Evolutionary conservation across 2,113 vertebrate genomes (phyloP).

Genomic region (Ginglymostoma cirratum): DNA sequence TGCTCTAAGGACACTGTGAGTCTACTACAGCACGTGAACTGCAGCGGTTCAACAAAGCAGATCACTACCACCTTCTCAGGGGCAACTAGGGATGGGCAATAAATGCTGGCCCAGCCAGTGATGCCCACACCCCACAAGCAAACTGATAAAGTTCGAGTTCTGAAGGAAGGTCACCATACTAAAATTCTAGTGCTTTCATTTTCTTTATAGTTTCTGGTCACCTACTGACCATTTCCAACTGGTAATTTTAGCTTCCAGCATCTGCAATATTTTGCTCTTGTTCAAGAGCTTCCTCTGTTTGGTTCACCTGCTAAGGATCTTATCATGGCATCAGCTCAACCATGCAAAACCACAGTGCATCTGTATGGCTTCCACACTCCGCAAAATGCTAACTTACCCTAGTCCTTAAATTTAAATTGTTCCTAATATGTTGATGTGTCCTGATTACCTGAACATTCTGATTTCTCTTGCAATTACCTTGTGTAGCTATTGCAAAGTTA

Average conservation of each 20-base stretch:
- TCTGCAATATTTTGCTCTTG: not conserved
- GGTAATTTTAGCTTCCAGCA: not conserved
- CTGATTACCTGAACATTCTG: too few relatives aligned
- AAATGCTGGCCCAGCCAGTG: too few relatives aligned
- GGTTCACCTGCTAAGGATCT: not conserved
- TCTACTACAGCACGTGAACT: too few relatives aligned
- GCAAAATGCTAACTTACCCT: not conserved
- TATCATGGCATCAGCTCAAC: not conserved
- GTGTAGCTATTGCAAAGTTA: not conserved
- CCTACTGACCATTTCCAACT: not conserved
- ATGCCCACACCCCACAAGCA: too few relatives aligned
- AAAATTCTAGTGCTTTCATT: too few relatives aligned
- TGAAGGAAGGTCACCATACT: not conserved
- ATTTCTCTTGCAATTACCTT: not conserved
- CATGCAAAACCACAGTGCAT: not conserved
- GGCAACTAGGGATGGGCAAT: too few relatives aligned
- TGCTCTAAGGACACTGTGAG: too few relatives aligned
- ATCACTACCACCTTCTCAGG: too few relatives aligned
- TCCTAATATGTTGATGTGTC: not conserved
- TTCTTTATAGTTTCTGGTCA: not conserved
- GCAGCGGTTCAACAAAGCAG: too few relatives aligned
- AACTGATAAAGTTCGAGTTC: not conserved
- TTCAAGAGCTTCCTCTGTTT: not conserved
- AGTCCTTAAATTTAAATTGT: not conserved
- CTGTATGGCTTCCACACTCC: not conserved